These are phyloP conservation scores for Mallateleia sp. DNA, from an alignment of 2,888 invertebrate species.

Conservation along the genomic window DNA sequence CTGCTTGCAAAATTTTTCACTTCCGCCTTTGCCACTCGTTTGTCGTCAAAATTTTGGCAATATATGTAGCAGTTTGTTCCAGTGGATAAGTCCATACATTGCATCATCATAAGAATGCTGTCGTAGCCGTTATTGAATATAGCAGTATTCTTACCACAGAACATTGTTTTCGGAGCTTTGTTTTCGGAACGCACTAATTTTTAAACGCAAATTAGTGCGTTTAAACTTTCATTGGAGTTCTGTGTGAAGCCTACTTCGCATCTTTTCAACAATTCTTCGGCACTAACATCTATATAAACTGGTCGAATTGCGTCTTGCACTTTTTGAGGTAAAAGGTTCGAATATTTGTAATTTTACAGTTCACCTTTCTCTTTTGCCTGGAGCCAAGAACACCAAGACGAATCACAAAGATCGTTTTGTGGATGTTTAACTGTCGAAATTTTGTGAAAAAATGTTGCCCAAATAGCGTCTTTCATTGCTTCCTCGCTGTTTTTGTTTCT, in stretches of 20 bases:
- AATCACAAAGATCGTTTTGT: slow-evolving; percentile 67
- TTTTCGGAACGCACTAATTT: slow-evolving; percentile 72
- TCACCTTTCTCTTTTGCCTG: slow-evolving; percentile 43
- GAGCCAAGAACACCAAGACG: slow-evolving; percentile 72
- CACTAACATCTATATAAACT: slow-evolving; percentile 62
- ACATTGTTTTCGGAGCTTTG: slow-evolving; percentile 66
- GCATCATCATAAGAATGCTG: slow-evolving; percentile 30
- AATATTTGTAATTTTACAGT: slow-evolving; percentile 49
- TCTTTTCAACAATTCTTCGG: slow-evolving; percentile 68
- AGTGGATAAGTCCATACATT: background rate
- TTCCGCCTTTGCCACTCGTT: no score
- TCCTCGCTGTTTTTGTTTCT: slow-evolving; percentile 51
- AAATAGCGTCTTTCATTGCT: slow-evolving; percentile 49
- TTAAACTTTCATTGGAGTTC: slow-evolving; percentile 67
- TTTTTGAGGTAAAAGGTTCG: slow-evolving; percentile 45
- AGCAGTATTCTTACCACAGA: slow-evolving; percentile 45
- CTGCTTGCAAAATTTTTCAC: no score
- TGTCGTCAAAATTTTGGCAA: no score
- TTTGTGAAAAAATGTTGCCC: slow-evolving; percentile 67
- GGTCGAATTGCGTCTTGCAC: slow-evolving; percentile 68
- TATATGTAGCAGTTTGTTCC: no score
- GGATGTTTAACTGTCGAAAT: slow-evolving; percentile 63
- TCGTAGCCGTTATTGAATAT: slow-evolving; percentile 29
- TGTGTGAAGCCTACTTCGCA: slow-evolving; percentile 70
- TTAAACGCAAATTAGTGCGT: slow-evolving; percentile 55